Evolutionary conservation across 2,113 vertebrate species (phyloP).

Genomic region (Phodopus roborovskii): DNA sequence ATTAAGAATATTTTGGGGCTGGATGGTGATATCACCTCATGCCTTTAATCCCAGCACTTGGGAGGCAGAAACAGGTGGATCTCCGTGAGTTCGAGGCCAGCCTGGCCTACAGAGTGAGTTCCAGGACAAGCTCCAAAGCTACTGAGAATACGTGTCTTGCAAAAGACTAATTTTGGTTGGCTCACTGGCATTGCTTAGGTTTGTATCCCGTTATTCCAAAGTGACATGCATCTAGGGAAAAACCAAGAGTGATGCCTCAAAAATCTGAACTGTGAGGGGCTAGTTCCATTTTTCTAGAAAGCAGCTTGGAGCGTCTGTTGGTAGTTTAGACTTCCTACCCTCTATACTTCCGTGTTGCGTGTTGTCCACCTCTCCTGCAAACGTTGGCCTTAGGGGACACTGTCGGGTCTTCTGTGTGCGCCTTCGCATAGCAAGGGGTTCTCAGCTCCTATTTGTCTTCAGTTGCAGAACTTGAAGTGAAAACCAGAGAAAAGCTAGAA

Average conservation of each 20-base stretch:
- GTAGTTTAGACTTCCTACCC: constrained; percentile 4
- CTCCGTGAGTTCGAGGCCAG: no score
- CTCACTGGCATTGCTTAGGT: constrained; percentile 11
- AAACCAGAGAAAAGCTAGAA: constrained; percentile 97
- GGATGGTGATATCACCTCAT: no score
- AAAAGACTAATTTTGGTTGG: not conserved
- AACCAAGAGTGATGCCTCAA: not conserved
- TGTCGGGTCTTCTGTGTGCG: not conserved
- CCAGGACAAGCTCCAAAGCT: no score
- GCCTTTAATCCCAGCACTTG: no score
- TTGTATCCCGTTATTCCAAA: constrained; percentile 31
- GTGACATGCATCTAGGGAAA: not conserved
- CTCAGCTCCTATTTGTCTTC: constrained; percentile 42
- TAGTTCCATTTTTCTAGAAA: constrained; percentile 37
- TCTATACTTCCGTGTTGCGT: not conserved
- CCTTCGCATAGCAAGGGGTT: constrained; percentile 33
- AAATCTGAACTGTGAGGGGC: not conserved
- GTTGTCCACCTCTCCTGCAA: constrained; percentile 32
- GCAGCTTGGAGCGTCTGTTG: not conserved
- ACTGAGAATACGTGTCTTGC: no score
- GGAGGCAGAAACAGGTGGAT: no score
- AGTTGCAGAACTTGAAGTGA: constrained; percentile 97
- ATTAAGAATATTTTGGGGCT: not conserved
- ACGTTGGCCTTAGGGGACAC: not conserved
- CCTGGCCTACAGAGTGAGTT: no score